A percentile compares a stretch with the other conserved stretches of the same genome.
phyloP scores from a whole-genome alignment of 2,888 invertebrate genomes.

The Fabriciana adippe region DNA sequence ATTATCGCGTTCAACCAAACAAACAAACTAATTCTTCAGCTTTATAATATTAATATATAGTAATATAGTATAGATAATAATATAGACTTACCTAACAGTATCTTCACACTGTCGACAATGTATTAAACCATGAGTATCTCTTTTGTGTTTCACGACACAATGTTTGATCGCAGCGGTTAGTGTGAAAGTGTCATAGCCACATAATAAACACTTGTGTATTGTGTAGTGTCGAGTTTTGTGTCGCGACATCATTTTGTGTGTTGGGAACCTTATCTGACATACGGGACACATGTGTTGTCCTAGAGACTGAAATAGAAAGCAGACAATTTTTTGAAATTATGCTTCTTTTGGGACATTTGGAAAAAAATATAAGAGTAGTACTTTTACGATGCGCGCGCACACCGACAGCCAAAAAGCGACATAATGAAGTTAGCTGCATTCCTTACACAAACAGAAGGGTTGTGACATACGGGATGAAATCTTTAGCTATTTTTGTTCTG shows the following conservation, averaged over 20 bases:
- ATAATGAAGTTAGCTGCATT: too few relatives aligned
- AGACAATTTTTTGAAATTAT: not conserved
- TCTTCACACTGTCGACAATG: conserved; percentile 54
- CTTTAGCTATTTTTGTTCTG: not conserved
- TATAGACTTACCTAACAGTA: conserved; percentile 47
- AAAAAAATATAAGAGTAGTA: too few relatives aligned
- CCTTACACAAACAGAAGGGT: too few relatives aligned
- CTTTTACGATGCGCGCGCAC: not conserved
- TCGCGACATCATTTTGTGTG: conserved; percentile 25
- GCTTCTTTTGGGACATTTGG: too few relatives aligned
- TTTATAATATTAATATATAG: too few relatives aligned
- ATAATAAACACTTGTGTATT: conserved; percentile 51
- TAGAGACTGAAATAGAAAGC: conserved; percentile 45
- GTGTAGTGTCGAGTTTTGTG: conserved; percentile 52
- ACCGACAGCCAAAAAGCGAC: not conserved
- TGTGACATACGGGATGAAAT: too few relatives aligned
- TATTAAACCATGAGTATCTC: conserved; percentile 46
- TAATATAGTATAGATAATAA: too few relatives aligned
- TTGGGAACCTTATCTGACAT: conserved; percentile 48
- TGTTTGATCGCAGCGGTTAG: conserved; percentile 48
- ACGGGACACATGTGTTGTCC: conserved; percentile 51
- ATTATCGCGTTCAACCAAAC: too few relatives aligned
- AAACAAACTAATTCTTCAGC: too few relatives aligned
- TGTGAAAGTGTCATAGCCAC: conserved; percentile 48
- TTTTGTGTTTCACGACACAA: conserved; percentile 48